Evolutionary conservation across 2,888 invertebrate species (phyloP).

Genomic region (Drosophila diplacantha): DNA sequence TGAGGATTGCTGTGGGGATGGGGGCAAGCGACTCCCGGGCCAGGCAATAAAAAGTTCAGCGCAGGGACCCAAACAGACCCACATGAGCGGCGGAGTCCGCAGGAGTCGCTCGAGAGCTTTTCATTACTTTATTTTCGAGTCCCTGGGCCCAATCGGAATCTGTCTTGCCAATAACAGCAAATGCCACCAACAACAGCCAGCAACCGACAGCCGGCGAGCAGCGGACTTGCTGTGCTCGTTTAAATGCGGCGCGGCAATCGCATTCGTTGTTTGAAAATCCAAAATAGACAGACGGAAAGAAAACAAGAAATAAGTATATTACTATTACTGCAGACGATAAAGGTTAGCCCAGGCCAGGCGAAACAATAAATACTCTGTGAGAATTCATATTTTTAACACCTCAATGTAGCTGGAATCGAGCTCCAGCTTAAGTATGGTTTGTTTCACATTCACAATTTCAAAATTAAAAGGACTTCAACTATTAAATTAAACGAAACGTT

Average conservation of each 20-base stretch:
- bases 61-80: constrained; percentile 8
- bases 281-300: constrained; percentile 34
- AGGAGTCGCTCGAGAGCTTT: constrained; percentile 30
- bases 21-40: background rate
- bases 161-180: constrained; percentile 39
- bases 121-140: constrained; percentile 50
- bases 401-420: background rate
- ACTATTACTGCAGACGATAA: constrained; percentile 31
- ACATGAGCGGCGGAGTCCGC: constrained; percentile 8
- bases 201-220: constrained; percentile 13
- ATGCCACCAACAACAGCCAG: constrained; percentile 19
- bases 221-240: constrained; percentile 38
- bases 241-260: constrained; percentile 43
- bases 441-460: too few species aligned
- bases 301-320: constrained; percentile 42
- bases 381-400: background rate
- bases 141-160: constrained; percentile 38
- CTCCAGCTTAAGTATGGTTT: too few species aligned
- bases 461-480: too few species aligned
- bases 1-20: background rate
- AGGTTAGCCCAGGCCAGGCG: constrained; percentile 2
- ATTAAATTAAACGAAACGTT: too few species aligned
- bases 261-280: constrained; percentile 38
- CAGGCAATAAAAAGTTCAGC: constrained; percentile 37
- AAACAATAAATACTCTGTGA: constrained; percentile 8